Base-by-base conservation (phyloP, 2,888 invertebrate species). In the Acronicta alni region DNA sequence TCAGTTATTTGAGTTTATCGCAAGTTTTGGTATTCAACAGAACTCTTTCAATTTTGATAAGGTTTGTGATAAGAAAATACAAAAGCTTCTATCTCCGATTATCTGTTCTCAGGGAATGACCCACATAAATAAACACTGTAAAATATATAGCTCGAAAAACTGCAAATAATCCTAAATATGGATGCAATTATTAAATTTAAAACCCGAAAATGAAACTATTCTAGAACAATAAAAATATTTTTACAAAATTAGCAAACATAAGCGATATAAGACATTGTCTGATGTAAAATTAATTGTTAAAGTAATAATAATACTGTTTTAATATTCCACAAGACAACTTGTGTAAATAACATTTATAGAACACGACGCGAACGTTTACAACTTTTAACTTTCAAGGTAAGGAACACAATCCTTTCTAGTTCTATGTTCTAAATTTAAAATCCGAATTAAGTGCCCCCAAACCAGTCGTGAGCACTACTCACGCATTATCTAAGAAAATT, bases 351-450 rank as follows among this genome's bases (percentile, higher is more conserved):
- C 35, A 37, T 14, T 1, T n/a, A 35, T 1, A 45, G 38, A 45
- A 32, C 16, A 58, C 51, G 26, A 35, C 56, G 47, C 44, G 44
- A 57, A 54, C 60, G 39, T 56, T 51, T 56, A 57, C 47, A 57
- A 62, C 60, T 59, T 72, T 78, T 66, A 79, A 77, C 53, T 74
- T 71, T 79, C 77, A 77, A 77, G 77, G 77, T 71, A 74, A 77
- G 59, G 52, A 63, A 58, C 49, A 47, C 51, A 55, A 49, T 57
- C 66, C 77, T 64, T 74, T 79, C 74, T 66, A 74, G 49, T 42
- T 77, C 57, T 64, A 67, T 42, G 53, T 48, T 51, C 48, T 49
- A 54, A 49, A 55, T 37, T 43, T 39, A 32, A 39, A 49, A 32
- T 30, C 46, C 16, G 8, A 35, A 35, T 16, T 37, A 43, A 42